These are phyloP conservation scores for Python bivittatus DNA, from an alignment of 2,113 vertebrate genomes.

Conservation along the genomic window DNA sequence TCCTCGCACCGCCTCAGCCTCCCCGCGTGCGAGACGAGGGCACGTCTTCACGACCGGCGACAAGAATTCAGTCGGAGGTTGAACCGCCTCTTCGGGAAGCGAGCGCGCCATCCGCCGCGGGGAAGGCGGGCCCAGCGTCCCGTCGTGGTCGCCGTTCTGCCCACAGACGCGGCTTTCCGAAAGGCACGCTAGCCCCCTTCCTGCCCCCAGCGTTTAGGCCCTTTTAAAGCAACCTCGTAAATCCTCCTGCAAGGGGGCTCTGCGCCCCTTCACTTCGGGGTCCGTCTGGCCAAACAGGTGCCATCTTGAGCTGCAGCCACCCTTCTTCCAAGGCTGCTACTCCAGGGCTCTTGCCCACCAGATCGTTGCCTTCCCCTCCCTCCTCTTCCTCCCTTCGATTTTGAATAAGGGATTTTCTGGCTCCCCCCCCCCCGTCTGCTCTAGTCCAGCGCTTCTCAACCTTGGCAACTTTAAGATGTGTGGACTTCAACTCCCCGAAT, in stretches of 20 bases:
- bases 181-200: background rate
- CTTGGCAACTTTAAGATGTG: too few species aligned
- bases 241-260: background rate
- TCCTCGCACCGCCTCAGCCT: rapidly evolving
- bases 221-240: background rate
- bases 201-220: background rate
- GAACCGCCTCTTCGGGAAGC: too few species aligned
- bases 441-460: too few species aligned
- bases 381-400: background rate
- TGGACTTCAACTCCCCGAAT: too few species aligned
- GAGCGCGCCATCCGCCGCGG: too few species aligned
- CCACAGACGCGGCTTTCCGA: background rate
- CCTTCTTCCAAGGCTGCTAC: too few species aligned
- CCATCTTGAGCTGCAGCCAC: background rate
- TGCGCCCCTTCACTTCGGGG: background rate
- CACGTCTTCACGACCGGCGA: background rate
- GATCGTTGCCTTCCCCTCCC: too few species aligned
- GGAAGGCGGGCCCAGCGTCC: background rate
- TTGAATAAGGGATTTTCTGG: background rate
- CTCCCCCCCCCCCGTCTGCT: rapidly evolving
- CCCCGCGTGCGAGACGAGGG: background rate
- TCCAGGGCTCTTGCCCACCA: too few species aligned
- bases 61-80: background rate
- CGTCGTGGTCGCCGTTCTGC: background rate
- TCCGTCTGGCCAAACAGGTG: too few species aligned